Conservation (phyloP, 2,797 vertebrate genomes). For the Echeneis naucrates region DNA sequence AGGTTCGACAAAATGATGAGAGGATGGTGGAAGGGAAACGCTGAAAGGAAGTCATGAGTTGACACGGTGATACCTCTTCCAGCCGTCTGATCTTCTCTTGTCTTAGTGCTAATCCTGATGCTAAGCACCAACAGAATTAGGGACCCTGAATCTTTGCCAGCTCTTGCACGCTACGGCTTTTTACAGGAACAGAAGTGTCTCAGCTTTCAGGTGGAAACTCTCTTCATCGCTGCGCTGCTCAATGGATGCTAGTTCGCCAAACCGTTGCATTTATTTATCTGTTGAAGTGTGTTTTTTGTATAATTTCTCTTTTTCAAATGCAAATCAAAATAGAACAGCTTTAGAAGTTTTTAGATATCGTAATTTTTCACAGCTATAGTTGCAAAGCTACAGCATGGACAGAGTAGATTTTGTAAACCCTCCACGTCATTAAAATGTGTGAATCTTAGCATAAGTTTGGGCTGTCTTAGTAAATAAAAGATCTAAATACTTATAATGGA, state of each 20-base stretch:
- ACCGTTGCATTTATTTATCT: not conserved
- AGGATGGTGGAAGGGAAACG: not conserved
- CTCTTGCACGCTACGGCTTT: conserved; percentile 49
- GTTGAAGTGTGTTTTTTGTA: not conserved
- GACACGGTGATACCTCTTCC: conserved; percentile 39
- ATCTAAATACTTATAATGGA: too few relatives aligned
- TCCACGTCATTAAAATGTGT: too few relatives aligned
- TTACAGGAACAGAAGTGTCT: conserved; percentile 27
- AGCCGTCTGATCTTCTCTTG: conserved; percentile 64
- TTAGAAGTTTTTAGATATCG: too few relatives aligned
- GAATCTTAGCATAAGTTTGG: too few relatives aligned
- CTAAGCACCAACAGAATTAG: conserved; percentile 59
- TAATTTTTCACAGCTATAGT: too few relatives aligned
- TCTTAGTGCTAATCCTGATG: conserved; percentile 65
- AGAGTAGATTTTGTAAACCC: too few relatives aligned
- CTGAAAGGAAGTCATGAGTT: conserved; percentile 25
- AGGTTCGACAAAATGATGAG: not conserved
- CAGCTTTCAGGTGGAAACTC: not conserved
- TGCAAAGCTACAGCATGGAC: too few relatives aligned
- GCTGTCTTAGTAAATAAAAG: too few relatives aligned
- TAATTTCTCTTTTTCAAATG: not conserved
- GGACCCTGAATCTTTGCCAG: conserved; percentile 39
- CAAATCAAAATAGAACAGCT: not conserved
- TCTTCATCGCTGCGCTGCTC: conserved; percentile 1
- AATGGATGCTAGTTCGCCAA: rapidly evolving